Conservation (phyloP, 2,797 vertebrate species). For the Sciurus carolinensis region DNA sequence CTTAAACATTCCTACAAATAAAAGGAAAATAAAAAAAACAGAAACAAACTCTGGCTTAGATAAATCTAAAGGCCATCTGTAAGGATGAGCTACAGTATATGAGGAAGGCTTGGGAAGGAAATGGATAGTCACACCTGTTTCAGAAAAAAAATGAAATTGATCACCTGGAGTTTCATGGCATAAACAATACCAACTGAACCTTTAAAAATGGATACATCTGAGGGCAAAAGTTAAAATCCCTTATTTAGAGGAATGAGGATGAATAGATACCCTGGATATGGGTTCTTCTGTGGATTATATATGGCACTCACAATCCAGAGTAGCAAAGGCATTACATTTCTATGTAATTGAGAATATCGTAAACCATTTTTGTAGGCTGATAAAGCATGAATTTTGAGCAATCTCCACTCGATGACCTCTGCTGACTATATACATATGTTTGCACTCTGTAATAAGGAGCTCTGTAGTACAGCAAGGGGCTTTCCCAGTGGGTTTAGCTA, state of each 20-base stretch:
- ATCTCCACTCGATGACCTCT: background rate
- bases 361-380: background rate
- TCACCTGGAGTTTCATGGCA: background rate
- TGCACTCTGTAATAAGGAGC: background rate
- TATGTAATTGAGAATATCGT: background rate
- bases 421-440: background rate
- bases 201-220: background rate
- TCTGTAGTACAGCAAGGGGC: background rate
- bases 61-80: background rate
- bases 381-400: background rate
- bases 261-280: background rate
- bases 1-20: background rate
- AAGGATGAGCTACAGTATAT: background rate
- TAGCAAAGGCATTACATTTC: background rate
- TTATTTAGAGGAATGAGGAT: background rate
- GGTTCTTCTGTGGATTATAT: background rate
- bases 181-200: rapidly evolving
- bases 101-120: background rate
- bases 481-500: background rate
- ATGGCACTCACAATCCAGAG: background rate
- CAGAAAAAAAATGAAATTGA: background rate
- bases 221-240: background rate
- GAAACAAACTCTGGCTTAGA: background rate
- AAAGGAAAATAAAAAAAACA: background rate
- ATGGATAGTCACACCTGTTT: background rate